Base-by-base conservation (phyloP, 2,888 invertebrate genomes). In the Drosophila robusta region DNA sequence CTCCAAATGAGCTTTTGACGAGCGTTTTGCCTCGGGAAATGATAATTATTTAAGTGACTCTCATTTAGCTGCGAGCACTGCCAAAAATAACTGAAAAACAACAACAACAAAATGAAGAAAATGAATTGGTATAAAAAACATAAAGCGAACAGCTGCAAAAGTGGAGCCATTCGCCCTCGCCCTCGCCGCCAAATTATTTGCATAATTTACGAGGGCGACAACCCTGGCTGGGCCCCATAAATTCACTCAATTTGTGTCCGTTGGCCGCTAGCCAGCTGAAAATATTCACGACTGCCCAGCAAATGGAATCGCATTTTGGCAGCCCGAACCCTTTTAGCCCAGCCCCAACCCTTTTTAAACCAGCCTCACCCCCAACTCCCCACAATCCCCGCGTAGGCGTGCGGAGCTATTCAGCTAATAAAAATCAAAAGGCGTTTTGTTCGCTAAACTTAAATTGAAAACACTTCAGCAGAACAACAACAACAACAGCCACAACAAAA, bases 371-470 rank as follows among this genome's bases (percentile, higher is more conserved):
- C 41, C 32, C 5, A 3, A 2, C 3, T 18, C 36, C n/a, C 22
- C 1, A 6, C 57, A 41, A 22, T 29, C 22, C 24, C 36, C 18
- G 41, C 26, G 61, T 45, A 22, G 71, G 75, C 67, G 75, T 75
- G 67, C 63, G 51, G n/a, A 56, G 74, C 61, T 52, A 61, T 64
- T 52, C 64, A 62, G 78, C 89, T 83, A 89, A 89, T 88, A 88
- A 84, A 84, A 89, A 84, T 89, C 88, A 89, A 88, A 84, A 84
- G 84, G 89, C 89, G 85, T 88, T 92, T 91, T 91, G 90, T 91
- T 90, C 85, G 81, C 84, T 89, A 89, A 91, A 92, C 90, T 91
- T 90, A 90, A 92, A 92, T 92, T 92, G 92, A 92, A 92, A 91
- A 90, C 89, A 92, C 92, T 92, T 91, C 84, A 63, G 87, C 64